Conservation (phyloP, 1,140 invertebrate genomes). For the Drosophila oshimai region DNA sequence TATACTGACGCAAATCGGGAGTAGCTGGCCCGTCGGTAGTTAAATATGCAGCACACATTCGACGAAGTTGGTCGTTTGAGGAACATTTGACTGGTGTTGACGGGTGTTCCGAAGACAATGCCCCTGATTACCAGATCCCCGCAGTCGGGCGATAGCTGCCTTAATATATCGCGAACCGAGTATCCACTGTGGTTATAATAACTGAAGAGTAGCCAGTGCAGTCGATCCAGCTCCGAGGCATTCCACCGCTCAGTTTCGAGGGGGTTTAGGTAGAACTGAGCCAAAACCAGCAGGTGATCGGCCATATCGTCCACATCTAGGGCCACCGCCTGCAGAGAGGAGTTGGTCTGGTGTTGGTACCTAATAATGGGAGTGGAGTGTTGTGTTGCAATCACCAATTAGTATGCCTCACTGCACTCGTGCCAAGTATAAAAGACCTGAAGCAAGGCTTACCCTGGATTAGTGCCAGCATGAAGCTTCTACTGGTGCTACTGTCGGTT, state of each 20-base stretch:
- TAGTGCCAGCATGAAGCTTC: constrained; percentile 43
- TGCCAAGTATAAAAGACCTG: constrained; percentile 20
- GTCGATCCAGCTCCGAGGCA: constrained; percentile 34
- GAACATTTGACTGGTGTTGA: constrained; percentile 63
- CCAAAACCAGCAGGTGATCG: constrained; percentile 52
- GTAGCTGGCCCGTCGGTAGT: constrained; percentile 61
- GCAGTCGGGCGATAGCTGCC: constrained; percentile 64
- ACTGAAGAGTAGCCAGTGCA: constrained; percentile 56
- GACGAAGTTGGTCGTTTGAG: constrained; percentile 63
- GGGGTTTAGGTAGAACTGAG: constrained; percentile 61
- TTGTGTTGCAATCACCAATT: constrained; percentile 34
- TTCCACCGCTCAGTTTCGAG: constrained; percentile 42
- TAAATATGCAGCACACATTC: constrained; percentile 78
- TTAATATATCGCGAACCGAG: constrained; percentile 66
- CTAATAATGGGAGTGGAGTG: constrained; percentile 20
- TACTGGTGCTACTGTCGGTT: neutral
- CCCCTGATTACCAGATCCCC: constrained; percentile 62
- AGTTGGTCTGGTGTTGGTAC: constrained; percentile 60
- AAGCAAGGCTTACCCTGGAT: neutral
- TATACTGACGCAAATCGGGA: constrained; percentile 48
- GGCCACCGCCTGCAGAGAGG: constrained; percentile 25
- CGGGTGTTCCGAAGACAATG: constrained; percentile 55
- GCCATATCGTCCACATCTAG: constrained; percentile 45
- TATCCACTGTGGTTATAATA: constrained; percentile 60
- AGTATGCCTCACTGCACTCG: constrained; percentile 41